These are phyloP conservation scores for Carcharodon carcharias DNA, from an alignment of 2,797 vertebrate species.

Conservation along the genomic window DNA sequence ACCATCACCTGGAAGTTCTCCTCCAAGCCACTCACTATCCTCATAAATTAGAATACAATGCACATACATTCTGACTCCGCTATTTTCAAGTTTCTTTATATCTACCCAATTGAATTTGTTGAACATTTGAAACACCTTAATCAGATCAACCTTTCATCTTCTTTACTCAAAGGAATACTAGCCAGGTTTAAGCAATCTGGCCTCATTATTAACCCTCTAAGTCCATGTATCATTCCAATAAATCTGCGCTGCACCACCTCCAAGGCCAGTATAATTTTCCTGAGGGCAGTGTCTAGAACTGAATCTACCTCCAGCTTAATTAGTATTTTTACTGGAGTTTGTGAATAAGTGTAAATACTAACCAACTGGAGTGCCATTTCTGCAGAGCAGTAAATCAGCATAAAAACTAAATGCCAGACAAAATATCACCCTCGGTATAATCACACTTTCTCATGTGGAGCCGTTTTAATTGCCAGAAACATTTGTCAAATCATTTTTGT, in stretches of 20 bases:
- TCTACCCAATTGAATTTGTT: neutral
- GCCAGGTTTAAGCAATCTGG: neutral
- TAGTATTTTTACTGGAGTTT: neutral
- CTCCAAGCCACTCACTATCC: no score
- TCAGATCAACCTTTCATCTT: neutral
- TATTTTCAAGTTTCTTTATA: neutral
- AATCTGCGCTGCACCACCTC: neutral
- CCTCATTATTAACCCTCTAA: neutral
- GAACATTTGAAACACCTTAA: neutral
- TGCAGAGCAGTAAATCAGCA: neutral
- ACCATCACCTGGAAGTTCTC: no score
- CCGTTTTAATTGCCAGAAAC: conserved; percentile 10
- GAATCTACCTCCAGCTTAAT: neutral
- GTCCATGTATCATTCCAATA: neutral
- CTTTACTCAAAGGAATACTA: neutral
- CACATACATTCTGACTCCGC: no score
- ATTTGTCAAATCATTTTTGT: conserved; percentile 12
- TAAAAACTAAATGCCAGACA: neutral
- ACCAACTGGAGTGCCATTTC: neutral
- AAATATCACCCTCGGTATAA: neutral
- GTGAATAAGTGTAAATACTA: neutral
- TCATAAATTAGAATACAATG: no score
- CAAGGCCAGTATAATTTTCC: neutral
- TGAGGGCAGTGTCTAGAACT: neutral
- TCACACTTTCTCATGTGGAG: neutral